These are phyloP conservation scores for Brenthis ino DNA, from an alignment of 2,888 invertebrate genomes.

Conservation along the genomic window DNA sequence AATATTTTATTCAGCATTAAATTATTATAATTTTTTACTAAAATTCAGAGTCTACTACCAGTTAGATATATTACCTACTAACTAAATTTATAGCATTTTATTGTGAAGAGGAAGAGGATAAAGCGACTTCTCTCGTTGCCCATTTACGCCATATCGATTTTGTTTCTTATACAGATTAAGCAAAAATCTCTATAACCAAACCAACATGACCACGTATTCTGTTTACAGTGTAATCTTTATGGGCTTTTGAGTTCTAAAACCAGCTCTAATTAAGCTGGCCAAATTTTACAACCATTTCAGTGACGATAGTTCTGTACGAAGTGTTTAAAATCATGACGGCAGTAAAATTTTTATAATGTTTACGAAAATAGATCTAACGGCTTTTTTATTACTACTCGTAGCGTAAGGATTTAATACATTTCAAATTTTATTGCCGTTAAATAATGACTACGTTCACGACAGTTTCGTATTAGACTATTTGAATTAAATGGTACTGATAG, in stretches of 20 bases:
- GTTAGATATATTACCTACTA: too few species aligned
- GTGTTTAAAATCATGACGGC: slow-evolving; percentile 39
- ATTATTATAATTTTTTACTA: too few species aligned
- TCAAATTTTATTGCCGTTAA: slow-evolving; percentile 28
- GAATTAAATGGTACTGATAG: neutral
- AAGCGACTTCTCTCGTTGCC: too few species aligned
- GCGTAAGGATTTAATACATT: slow-evolving; percentile 40
- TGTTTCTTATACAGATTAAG: too few species aligned
- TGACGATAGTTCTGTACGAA: slow-evolving; percentile 39
- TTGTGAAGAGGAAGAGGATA: too few species aligned
- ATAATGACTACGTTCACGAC: slow-evolving; percentile 28
- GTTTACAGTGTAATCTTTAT: slow-evolving; percentile 19
- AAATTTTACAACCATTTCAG: slow-evolving; percentile 37
- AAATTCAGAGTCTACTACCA: too few species aligned
- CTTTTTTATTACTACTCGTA: slow-evolving; percentile 42
- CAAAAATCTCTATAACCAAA: too few species aligned
- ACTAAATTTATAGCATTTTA: too few species aligned
- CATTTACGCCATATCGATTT: too few species aligned
- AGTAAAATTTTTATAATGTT: slow-evolving; percentile 43
- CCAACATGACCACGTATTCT: too few species aligned
- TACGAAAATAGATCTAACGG: slow-evolving; percentile 44
- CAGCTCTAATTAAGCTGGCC: slow-evolving; percentile 28
- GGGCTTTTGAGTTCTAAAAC: slow-evolving; percentile 20
- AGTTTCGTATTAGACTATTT: slow-evolving; percentile 18
- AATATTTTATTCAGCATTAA: too few species aligned